Base-by-base conservation (phyloP, 2,888 invertebrate genomes). In the Philereme transversata region DNA sequence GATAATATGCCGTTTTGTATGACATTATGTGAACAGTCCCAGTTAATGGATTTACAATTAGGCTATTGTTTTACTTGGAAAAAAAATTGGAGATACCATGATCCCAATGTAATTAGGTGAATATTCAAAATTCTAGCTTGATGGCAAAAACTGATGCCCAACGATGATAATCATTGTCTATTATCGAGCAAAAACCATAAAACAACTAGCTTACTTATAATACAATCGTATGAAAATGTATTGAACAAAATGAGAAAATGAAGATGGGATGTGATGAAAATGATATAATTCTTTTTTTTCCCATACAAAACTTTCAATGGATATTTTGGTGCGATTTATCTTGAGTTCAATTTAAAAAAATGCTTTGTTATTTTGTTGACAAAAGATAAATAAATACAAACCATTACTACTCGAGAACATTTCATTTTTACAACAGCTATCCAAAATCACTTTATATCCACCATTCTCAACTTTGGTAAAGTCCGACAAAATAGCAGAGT, bases 401-500 rank as follows among this genome's bases (percentile, higher is more conserved):
- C 88, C 81, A 65, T 83, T 80, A 4, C 78, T 79, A 5, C 78
- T 78, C 1, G 66, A 63, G 33, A 78, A 74, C 3, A 75, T 64
- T 4, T 73, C 71, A 4, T 67, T 67, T 5, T 70, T 72, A 22
- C 78, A 69, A 11, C 78, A 69, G 11, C 76, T 78, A 7, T 82
- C 69, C 34, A 81, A 52, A 36, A 72, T 75, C 65, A 78, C 72
- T 8, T 73, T 77, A 33, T 71, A 78, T 0, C 67, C 71, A 0
- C 75, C 76, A 52, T 78, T 79, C 9, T 77, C 75, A 0, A 72
- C 69, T 47, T 78, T 84, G 5, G 72, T 77, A 45, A 81, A 84
- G 41, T 86, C 86, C 1, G 84, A 77, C 64, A 85, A 63, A 35
- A 89, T 84, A 0, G 86, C 89, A 0, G 89, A 89, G 59, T 91